phyloP scores from a whole-genome alignment of 2,888 invertebrate genomes.

The Ceraclea dissimilis region DNA sequence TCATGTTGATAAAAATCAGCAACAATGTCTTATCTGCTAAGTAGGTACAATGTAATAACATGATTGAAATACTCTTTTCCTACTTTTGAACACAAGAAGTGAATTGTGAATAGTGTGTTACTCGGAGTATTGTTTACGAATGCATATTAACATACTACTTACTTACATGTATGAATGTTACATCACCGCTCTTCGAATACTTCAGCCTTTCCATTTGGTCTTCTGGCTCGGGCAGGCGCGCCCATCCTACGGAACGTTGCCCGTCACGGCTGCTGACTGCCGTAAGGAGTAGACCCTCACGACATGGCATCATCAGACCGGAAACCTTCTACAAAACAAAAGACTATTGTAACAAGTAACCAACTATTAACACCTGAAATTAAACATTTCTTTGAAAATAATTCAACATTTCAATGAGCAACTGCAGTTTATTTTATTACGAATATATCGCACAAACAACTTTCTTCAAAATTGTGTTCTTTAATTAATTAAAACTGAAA shows the following conservation, averaged over 20 bases:
- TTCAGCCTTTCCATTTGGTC: constrained; percentile 8
- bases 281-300: constrained; percentile 15
- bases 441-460: neutral
- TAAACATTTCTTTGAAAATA: neutral
- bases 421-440: neutral
- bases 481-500: neutral
- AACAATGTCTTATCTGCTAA: neutral
- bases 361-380: neutral
- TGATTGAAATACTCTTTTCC: too few relatives aligned
- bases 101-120: too few relatives aligned
- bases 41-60: too few relatives aligned
- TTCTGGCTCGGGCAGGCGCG: constrained; percentile 23
- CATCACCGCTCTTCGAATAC: constrained; percentile 1
- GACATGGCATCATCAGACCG: constrained; percentile 15
- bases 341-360: neutral
- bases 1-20: neutral
- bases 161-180: neutral
- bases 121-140: neutral
- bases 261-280: constrained; percentile 24
- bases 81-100: too few relatives aligned
- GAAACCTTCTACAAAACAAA: constrained; percentile 7
- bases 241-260: constrained; percentile 25
- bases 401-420: neutral
- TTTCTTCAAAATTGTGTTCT: neutral
- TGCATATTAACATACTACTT: neutral